Conservation (phyloP, 2,888 invertebrate genomes). For the Zonitis immaculata region DNA sequence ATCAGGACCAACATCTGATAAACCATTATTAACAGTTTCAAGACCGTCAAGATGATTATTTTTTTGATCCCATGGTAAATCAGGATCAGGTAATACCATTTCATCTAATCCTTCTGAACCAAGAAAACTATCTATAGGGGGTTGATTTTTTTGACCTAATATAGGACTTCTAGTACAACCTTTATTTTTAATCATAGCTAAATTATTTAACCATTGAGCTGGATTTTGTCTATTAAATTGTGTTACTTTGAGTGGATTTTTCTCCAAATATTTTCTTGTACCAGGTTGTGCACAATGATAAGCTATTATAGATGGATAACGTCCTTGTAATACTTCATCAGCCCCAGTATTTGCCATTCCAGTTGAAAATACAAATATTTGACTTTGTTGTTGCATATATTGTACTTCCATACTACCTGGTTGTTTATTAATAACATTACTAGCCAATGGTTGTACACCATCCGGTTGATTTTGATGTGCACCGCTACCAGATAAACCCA, state of each 20-base stretch:
- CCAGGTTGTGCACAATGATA: constrained; percentile 94
- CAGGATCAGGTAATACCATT: constrained; percentile 45
- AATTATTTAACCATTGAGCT: constrained; percentile 73
- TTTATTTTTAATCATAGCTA: constrained; percentile 71
- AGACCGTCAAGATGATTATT: constrained; percentile 45
- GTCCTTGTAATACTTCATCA: constrained; percentile 84
- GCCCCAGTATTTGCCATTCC: constrained; percentile 92
- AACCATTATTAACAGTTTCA: constrained; percentile 47
- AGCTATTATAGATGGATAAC: constrained; percentile 86
- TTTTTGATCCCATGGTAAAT: constrained; percentile 53
- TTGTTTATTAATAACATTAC: constrained; percentile 75
- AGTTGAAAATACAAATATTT: constrained; percentile 97
- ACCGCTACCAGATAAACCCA: constrained; percentile 38
- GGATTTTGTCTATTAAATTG: constrained; percentile 82
- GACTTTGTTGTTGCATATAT: constrained; percentile 94
- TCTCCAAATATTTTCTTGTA: constrained; percentile 93
- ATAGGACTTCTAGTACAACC: constrained; percentile 55
- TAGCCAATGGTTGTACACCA: constrained; percentile 67
- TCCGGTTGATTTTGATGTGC: constrained; percentile 52
- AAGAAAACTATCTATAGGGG: constrained; percentile 45
- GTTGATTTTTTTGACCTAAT: constrained; percentile 48
- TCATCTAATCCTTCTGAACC: constrained; percentile 48
- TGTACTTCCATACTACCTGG: constrained; percentile 79
- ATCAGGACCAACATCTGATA: constrained; percentile 45
- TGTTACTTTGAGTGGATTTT: constrained; percentile 85